Conservation (phyloP, 2,888 invertebrate species). For the Petrophora chlorosata region DNA sequence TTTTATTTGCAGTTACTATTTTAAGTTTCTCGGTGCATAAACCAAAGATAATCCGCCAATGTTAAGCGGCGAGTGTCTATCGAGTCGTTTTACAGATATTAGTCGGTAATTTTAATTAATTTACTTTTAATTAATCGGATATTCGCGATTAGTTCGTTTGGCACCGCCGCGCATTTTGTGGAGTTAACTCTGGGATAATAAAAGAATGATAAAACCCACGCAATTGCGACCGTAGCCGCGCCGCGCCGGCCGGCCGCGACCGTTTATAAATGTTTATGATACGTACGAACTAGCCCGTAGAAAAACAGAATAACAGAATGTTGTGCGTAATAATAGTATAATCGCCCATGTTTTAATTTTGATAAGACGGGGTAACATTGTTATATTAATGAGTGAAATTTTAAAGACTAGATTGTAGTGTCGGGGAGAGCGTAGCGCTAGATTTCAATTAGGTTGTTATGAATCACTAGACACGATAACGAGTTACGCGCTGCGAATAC, state of each 20-base stretch:
- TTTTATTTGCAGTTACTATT: too few species aligned
- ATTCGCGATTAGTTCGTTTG: constrained; percentile 10
- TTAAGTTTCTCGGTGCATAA: too few species aligned
- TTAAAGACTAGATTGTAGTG: not conserved
- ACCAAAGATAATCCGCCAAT: too few species aligned
- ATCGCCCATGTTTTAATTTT: too few species aligned
- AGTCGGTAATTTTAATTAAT: not conserved
- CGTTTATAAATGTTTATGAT: constrained; percentile 11
- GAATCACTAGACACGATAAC: constrained; percentile 14
- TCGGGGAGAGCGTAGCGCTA: not conserved
- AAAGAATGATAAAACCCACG: constrained; percentile 15
- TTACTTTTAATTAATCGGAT: not conserved
- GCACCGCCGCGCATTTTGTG: constrained; percentile 6
- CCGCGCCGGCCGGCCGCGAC: not conserved
- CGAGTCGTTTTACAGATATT: not conserved
- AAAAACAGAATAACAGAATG: too few species aligned
- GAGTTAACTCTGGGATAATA: constrained; percentile 12
- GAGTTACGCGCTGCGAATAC: constrained; percentile 38
- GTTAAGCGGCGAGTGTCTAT: too few species aligned
- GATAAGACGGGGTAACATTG: too few species aligned
- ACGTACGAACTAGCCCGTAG: not conserved
- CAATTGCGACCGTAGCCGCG: not conserved
- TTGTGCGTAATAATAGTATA: too few species aligned
- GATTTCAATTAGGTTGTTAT: not conserved
- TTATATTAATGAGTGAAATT: not conserved